phyloP scores from a whole-genome alignment of 2,113 vertebrate species.

The Paracanthobrama guichenoti region DNA sequence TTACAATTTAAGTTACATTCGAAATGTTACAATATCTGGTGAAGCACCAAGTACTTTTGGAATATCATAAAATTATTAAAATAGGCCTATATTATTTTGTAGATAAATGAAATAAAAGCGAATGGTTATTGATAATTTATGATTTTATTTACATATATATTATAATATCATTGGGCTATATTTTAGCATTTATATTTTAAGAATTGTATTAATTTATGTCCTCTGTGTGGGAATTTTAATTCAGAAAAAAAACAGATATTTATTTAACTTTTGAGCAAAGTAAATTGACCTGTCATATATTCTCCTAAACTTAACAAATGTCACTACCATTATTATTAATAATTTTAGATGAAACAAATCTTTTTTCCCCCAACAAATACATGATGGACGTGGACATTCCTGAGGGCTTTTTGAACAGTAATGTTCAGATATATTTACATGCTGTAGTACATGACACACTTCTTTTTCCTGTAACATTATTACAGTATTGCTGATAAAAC shows the following conservation, averaged over 20 bases:
- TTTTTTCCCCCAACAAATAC: not conserved
- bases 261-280: too few relatives aligned
- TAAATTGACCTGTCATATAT: not conserved
- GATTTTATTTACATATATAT: too few relatives aligned
- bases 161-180: too few relatives aligned
- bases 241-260: too few relatives aligned
- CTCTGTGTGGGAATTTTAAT: too few relatives aligned
- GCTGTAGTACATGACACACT: not conserved
- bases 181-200: too few relatives aligned
- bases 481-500: not conserved
- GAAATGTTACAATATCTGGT: not conserved
- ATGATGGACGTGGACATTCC: not conserved
- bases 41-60: not conserved
- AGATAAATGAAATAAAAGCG: too few relatives aligned
- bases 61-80: too few relatives aligned
- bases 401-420: not conserved
- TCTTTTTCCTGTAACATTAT: not conserved
- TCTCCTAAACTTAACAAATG: not conserved
- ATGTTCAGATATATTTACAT: not conserved
- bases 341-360: not conserved
- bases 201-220: too few relatives aligned
- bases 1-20: not conserved
- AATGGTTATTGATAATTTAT: too few relatives aligned
- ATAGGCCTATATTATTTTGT: too few relatives aligned
- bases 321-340: too few relatives aligned